A percentile compares a stretch with the other conserved stretches of the same genome.
Conservation (phyloP, 2,888 invertebrate species). For the Dryococelus australis region DNA sequence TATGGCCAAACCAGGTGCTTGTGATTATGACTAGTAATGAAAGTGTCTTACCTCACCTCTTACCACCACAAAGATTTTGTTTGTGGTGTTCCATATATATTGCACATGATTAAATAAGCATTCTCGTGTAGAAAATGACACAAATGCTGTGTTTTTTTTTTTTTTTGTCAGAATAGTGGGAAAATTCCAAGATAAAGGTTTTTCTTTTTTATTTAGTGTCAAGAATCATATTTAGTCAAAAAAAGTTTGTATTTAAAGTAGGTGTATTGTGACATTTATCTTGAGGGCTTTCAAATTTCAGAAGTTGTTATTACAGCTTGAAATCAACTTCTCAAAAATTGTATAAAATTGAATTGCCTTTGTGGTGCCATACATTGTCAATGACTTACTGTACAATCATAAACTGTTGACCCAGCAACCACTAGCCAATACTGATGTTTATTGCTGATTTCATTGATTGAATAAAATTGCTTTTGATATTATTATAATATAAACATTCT, state of each 20-base stretch:
- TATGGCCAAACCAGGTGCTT: background rate
- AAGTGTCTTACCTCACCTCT: background rate
- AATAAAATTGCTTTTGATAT: background rate
- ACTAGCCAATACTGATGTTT: background rate
- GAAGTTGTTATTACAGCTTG: background rate
- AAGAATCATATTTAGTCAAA: background rate
- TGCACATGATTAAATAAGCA: background rate
- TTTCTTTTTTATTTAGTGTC: background rate
- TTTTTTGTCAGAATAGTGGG: background rate
- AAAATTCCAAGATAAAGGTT: background rate
- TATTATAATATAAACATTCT: background rate
- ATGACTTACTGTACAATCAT: conserved; percentile 6
- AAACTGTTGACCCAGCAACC: conserved; percentile 1
- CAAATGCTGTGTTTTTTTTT: background rate
- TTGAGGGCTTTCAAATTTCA: background rate
- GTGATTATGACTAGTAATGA: background rate
- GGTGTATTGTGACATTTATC: background rate
- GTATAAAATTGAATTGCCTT: background rate
- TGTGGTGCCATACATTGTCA: conserved; percentile 16
- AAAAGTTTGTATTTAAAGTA: background rate
- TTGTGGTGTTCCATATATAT: too few species aligned
- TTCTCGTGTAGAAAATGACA: background rate
- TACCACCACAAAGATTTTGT: background rate
- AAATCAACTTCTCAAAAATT: background rate
- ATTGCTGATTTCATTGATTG: background rate